phyloP scores from a whole-genome alignment of 2,113 vertebrate species.

The Podarcis raffonei region DNA sequence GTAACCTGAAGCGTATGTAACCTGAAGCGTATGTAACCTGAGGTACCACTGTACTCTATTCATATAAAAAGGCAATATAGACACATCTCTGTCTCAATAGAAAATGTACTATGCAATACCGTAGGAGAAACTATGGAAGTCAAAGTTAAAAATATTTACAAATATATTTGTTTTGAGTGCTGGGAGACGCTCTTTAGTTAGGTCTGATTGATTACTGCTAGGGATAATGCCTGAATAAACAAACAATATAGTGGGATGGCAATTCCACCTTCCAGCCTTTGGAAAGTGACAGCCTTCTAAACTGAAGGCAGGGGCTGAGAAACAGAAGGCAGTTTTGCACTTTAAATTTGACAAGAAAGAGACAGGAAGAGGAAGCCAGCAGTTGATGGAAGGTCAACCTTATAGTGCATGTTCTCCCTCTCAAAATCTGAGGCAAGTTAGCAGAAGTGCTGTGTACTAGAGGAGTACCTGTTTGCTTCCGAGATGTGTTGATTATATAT shows the following conservation, averaged over 20 bases:
- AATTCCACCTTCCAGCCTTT: background rate
- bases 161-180: conserved; percentile 22
- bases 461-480: background rate
- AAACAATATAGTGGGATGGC: no score
- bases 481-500: background rate
- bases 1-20: no score
- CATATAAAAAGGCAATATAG: background rate
- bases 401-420: background rate
- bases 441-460: background rate
- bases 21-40: no score
- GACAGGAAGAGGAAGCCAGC: background rate
- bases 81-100: background rate
- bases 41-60: background rate
- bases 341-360: background rate
- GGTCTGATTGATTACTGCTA: background rate
- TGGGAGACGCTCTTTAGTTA: conserved; percentile 2
- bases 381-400: background rate
- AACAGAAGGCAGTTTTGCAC: background rate
- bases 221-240: background rate
- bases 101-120: background rate
- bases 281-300: background rate
- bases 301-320: background rate
- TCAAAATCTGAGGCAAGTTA: background rate
- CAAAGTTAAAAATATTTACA: conserved; percentile 44
- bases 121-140: conserved; percentile 21